A percentile compares a stretch with the other conserved stretches of the same genome.
These are phyloP conservation scores for Procambarus clarkii DNA, from an alignment of 1,140 invertebrate genomes.

Conservation along the genomic window DNA sequence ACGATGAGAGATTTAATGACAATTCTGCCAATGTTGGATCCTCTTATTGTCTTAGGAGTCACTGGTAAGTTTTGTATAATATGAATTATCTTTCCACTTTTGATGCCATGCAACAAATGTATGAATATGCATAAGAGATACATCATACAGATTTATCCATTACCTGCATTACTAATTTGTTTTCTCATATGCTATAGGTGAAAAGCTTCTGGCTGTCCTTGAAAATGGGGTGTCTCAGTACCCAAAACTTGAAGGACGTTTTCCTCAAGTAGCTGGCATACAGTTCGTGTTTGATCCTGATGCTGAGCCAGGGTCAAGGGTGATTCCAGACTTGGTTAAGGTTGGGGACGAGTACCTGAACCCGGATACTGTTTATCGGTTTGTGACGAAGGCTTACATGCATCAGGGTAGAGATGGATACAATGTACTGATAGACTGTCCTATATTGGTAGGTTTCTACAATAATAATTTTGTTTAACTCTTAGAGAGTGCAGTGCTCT, in stretches of 20 bases:
- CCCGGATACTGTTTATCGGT: conserved; percentile 83
- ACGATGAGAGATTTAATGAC: conserved; percentile 88
- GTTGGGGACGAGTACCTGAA: conserved; percentile 90
- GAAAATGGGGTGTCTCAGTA: conserved; percentile 88
- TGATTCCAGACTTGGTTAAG: conserved; percentile 82
- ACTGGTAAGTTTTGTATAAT: conserved; percentile 74
- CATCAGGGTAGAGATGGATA: conserved; percentile 90
- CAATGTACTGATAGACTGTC: conserved; percentile 84
- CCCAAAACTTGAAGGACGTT: conserved; percentile 88
- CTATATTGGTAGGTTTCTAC: conserved; percentile 81
- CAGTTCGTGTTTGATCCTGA: conserved; percentile 90
- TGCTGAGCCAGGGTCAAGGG: conserved; percentile 82
- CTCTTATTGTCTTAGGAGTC: conserved; percentile 84
- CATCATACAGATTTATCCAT: background rate
- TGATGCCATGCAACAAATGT: too few species aligned
- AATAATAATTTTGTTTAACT: background rate
- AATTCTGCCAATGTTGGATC: conserved; percentile 90
- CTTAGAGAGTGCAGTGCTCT: too few species aligned
- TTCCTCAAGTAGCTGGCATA: conserved; percentile 88
- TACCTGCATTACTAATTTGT: background rate
- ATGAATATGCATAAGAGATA: too few species aligned
- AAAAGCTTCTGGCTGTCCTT: conserved; percentile 83
- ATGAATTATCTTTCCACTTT: too few species aligned
- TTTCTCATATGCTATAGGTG: conserved; percentile 77
- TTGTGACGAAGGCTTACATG: conserved; percentile 90